Evolutionary conservation across 2,888 invertebrate species (phyloP), one percentile per base, ranked within the genome.

Genomic region (Amphipyra tragopoginis): DNA sequence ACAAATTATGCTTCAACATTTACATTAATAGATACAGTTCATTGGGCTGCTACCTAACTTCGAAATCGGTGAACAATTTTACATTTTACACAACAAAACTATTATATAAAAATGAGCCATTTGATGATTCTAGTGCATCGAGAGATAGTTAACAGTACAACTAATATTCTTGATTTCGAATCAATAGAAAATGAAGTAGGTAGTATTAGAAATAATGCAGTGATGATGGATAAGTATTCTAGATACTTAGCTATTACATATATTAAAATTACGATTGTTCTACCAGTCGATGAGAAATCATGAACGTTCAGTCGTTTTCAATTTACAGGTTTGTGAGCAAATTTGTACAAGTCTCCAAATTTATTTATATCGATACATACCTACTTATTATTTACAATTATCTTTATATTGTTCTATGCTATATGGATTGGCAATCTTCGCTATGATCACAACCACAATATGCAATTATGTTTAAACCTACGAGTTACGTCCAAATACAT

Each of bases 281-380:
- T 93, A 93, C 87, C 93, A 93, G 92, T 93, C 93, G 88, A 92
- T 89, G 89, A 90, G 88, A 91, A 92, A 91, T 85, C 85, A 82
- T 89, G 88, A 90, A 87, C 90, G 86, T 90, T 93, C 93, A 93
- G 93, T 93, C 93, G 85, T 93, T 92, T 93, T 90, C 82, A 93
- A 92, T 90, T 90, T 92, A 93, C 92, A 92, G 83, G 83, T 86
- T 87, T 86, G 86, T 94, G 94, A 94, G 94, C 94, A 94, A 79
- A 89, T 92, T 94, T 94, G 93, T 94, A 94, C 94, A 94, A 91
- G 88, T 92, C 88, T 93, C 92, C 90, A 92, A 93, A 93, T 93
- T 89, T 87, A 88, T 89, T 87, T 87, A 86, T 87, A 90, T 86
- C 77, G 83, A 86, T 90, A 88, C 82, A 89, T 86, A 85, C 76